Evolutionary conservation across 2,888 invertebrate genomes (phyloP).

Genomic region (Sphaeridia pumilis): DNA sequence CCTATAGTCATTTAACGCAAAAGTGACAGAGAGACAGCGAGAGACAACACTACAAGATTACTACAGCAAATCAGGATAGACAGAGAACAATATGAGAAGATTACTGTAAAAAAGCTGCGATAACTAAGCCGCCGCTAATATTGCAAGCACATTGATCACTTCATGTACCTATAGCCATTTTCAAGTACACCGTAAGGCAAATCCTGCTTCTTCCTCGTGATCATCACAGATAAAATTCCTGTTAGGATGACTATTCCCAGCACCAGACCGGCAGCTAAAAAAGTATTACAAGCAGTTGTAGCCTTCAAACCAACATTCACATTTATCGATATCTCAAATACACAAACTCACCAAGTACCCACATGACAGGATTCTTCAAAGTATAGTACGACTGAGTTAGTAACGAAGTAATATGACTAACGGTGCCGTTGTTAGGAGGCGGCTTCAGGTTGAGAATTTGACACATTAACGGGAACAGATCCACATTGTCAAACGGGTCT

Average conservation of each 20-base stretch:
- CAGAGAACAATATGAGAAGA: too few species aligned
- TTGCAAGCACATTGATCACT: too few species aligned
- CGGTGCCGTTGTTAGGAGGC: constrained; percentile 45
- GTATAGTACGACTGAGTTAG: not conserved
- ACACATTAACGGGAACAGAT: constrained; percentile 54
- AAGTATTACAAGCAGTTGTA: not conserved
- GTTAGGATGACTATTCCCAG: constrained; percentile 23
- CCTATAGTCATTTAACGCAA: too few species aligned
- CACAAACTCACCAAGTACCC: constrained; percentile 26
- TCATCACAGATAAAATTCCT: constrained; percentile 28
- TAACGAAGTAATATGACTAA: constrained; percentile 26
- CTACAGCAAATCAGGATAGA: too few species aligned
- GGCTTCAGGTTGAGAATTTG: constrained; percentile 47
- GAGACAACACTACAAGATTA: too few species aligned
- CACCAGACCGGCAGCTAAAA: constrained; percentile 25
- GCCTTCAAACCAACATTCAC: not conserved
- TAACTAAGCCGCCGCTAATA: too few species aligned
- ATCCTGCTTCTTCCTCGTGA: constrained; percentile 13
- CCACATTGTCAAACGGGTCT: constrained; percentile 51
- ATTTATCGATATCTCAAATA: not conserved
- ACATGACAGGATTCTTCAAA: constrained; percentile 26
- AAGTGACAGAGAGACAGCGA: too few species aligned
- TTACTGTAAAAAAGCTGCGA: too few species aligned
- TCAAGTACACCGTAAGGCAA: not conserved
- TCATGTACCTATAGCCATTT: constrained; percentile 13